A percentile compares a stretch with the other conserved stretches of the same genome.
Conservation (phyloP, 2,797 vertebrate genomes). For the Siniperca obscura region DNA sequence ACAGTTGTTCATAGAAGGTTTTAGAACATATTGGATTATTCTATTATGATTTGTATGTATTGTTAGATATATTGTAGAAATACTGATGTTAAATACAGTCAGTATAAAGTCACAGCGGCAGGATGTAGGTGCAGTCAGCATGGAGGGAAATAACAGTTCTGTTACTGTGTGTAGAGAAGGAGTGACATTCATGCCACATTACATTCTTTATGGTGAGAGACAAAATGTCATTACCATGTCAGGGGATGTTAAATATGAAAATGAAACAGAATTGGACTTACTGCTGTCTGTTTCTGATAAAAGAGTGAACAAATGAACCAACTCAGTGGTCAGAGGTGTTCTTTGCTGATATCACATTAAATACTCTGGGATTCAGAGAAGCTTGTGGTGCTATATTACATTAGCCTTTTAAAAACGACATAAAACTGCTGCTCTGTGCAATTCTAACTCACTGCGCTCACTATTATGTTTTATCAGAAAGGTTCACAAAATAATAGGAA, state of each 20-base stretch:
- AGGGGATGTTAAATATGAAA: not conserved
- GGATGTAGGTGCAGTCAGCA: not conserved
- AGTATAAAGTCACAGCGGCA: not conserved
- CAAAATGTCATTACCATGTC: not conserved
- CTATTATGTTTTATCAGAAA: not conserved
- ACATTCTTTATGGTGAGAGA: conserved; percentile 5
- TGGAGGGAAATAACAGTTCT: not conserved
- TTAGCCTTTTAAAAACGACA: conserved; percentile 5
- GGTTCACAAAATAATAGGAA: not conserved
- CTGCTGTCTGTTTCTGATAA: conserved; percentile 6
- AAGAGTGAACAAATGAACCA: not conserved
- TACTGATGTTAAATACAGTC: not conserved
- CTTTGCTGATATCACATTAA: not conserved
- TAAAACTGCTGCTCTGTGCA: not conserved
- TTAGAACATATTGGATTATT: not conserved
- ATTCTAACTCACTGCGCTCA: not conserved
- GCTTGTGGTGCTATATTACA: conserved; percentile 22
- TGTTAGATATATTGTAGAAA: not conserved
- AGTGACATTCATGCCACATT: conserved; percentile 25
- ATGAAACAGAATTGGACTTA: not conserved
- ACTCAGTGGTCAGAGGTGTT: not conserved
- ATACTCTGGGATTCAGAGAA: not conserved
- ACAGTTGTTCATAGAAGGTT: not conserved
- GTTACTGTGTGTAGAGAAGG: not conserved
- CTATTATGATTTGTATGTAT: not conserved